phyloP scores from a whole-genome alignment of 92 coral and sea anemone genomes.

The Porites rus region DNA sequence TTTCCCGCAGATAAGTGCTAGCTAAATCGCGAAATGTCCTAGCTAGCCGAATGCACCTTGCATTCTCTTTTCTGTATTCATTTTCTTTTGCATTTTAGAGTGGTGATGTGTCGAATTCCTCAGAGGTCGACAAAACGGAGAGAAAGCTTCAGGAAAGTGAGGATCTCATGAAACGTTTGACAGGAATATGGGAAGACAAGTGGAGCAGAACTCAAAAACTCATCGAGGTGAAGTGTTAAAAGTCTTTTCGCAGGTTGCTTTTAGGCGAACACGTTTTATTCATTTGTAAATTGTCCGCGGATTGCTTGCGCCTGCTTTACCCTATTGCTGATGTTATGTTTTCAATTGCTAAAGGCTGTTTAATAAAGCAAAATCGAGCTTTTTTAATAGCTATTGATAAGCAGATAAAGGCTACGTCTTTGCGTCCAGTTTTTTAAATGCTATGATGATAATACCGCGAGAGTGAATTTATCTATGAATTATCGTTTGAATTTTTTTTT shows the following conservation, averaged over 20 bases:
- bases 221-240: conserved; percentile 77
- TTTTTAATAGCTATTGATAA: background rate
- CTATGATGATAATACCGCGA: background rate
- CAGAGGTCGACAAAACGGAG: conserved; percentile 79
- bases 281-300: background rate
- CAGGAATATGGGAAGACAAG: conserved; percentile 99
- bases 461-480: background rate
- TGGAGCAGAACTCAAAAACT: conserved; percentile 97
- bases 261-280: background rate
- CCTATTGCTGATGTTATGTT: background rate
- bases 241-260: background rate
- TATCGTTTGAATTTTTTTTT: no score
- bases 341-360: conserved; percentile 13
- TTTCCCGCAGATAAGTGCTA: background rate
- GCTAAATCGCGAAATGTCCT: background rate
- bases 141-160: conserved; percentile 94
- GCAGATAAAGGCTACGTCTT: background rate
- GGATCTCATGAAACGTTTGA: conserved; percentile 91
- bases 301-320: background rate
- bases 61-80: background rate
- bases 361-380: conserved; percentile 9
- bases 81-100: conserved; percentile 25
- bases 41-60: background rate
- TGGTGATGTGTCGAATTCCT: conserved; percentile 57
- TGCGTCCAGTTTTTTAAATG: background rate